Conservation (phyloP, 1,140 invertebrate species). For the Euborellia annulipes region DNA sequence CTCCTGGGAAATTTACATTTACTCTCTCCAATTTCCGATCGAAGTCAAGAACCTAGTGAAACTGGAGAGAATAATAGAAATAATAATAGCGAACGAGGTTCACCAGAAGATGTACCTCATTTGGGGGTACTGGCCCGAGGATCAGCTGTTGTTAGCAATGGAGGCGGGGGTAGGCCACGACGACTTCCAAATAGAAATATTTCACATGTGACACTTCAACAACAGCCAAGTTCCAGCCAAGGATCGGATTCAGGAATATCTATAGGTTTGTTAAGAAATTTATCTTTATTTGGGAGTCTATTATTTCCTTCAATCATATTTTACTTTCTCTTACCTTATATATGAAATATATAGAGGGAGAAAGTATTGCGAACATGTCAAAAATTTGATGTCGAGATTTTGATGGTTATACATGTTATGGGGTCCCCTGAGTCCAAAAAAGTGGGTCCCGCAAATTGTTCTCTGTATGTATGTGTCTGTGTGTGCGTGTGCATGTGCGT, state of each 20-base stretch:
- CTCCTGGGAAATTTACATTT: slow-evolving; percentile 50
- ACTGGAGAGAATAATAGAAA: slow-evolving; percentile 61
- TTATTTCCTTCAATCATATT: too few relatives aligned
- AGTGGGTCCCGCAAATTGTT: too few relatives aligned
- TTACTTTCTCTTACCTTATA: too few relatives aligned
- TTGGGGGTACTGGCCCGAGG: slow-evolving; percentile 8
- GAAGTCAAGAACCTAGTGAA: slow-evolving; percentile 72
- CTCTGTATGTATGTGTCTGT: too few relatives aligned
- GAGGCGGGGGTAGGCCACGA: slow-evolving; percentile 28
- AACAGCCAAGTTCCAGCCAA: slow-evolving; percentile 31
- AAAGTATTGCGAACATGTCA: too few relatives aligned
- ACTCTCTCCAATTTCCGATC: slow-evolving; percentile 75
- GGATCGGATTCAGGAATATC: slow-evolving; percentile 59
- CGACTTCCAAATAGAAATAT: slow-evolving; percentile 56
- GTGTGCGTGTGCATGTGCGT: too few relatives aligned
- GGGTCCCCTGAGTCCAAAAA: too few relatives aligned
- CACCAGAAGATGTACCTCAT: slow-evolving; percentile 29
- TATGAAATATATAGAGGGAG: too few relatives aligned
- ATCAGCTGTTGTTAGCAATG: slow-evolving; percentile 27
- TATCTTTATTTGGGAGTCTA: too few relatives aligned
- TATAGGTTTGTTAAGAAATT: too few relatives aligned
- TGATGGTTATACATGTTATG: too few relatives aligned
- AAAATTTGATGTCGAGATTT: too few relatives aligned
- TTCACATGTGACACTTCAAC: slow-evolving; percentile 45
- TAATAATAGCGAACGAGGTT: slow-evolving; percentile 55